Percentiles rank a stretch among this genome's conserved stretches.
Evolutionary conservation across 2,888 invertebrate species (phyloP).

Genomic region (Melangyna quadrimaculata): DNA sequence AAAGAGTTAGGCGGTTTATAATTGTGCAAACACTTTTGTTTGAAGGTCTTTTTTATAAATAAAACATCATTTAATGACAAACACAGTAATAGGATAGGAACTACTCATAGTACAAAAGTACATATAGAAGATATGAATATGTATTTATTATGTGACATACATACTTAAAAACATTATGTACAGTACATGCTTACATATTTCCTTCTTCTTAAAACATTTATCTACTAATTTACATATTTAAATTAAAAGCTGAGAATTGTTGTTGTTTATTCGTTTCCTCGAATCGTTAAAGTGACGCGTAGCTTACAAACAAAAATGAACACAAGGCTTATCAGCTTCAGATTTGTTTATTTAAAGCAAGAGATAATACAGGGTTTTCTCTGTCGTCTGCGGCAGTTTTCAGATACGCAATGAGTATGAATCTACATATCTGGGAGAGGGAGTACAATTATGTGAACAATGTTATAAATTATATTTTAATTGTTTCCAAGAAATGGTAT

Average conservation of each 20-base stretch:
- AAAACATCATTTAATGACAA: not conserved
- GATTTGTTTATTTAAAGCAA: conserved; percentile 38
- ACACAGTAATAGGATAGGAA: not conserved
- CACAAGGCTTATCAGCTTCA: conserved; percentile 21
- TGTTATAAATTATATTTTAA: conserved; percentile 3
- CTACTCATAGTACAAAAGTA: too few relatives aligned
- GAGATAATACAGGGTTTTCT: conserved; percentile 39
- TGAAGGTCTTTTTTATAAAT: not conserved
- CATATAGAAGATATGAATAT: too few relatives aligned
- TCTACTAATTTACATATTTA: not conserved
- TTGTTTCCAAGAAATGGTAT: conserved; percentile 32
- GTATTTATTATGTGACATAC: not conserved
- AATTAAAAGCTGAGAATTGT: conserved; percentile 15
- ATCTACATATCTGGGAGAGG: conserved; percentile 27
- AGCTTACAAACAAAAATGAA: not conserved
- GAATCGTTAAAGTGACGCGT: conserved; percentile 19
- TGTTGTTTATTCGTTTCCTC: conserved; percentile 27
- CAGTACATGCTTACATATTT: not conserved
- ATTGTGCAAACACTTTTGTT: not conserved
- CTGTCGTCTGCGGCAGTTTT: not conserved
- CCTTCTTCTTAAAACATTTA: not conserved
- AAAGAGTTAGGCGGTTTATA: not conserved
- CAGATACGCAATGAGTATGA: conserved; percentile 6
- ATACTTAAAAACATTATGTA: not conserved
- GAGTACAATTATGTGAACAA: conserved; percentile 24